Base-by-base conservation (phyloP, 2,888 invertebrate species). In the Seladonia tumulorum region DNA sequence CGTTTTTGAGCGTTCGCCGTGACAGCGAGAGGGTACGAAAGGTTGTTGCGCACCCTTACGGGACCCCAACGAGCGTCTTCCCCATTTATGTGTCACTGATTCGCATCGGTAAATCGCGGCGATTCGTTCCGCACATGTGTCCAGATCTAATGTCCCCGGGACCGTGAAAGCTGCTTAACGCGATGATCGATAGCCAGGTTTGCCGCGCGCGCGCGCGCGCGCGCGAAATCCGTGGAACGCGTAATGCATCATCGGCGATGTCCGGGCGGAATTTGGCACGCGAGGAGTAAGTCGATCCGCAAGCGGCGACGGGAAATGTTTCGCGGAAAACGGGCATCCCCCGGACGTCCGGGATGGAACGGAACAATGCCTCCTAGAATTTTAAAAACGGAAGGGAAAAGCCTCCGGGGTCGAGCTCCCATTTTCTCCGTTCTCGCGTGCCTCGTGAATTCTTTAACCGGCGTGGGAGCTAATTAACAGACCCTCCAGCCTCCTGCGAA, bases 121-220 rank as follows among this genome's bases (percentile, higher is more conserved):
- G 91, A 92, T 92, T 92, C 92, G 92, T 91, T 88, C 91, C 90
- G 92, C 92, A 91, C 92, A 92, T 92, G 92, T 92, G 92, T 91
- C 90, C 92, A 89, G 86, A 91, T 91, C 90, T 81, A 90, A 92
- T 89, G 91, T 87, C 86, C 87, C 85, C 74, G 81, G 86, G 80
- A 85, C 88, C 82, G 89, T 90, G 87, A 89, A 88, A 88, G 91
- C 91, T 89, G 90, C 89, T 90, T 90, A 90, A 89, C 88, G 79
- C 78, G 86, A 75, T 90, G 90, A 90, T 90, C 89, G 89, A 90
- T 90, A 88, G 76, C 75, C 79, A 10, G 53, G n/a, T 35, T 35
- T 5, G 4, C n/a, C 35, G 35, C 5, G 42, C 57, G 2, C 35
- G 68, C 39, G 35, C 35, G 4, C 35, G 35, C 5, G 42, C 57